Evolutionary conservation across 2,113 vertebrate genomes (phyloP), one percentile per base, ranked within the genome.

Genomic region (Ciconia boyciana): DNA sequence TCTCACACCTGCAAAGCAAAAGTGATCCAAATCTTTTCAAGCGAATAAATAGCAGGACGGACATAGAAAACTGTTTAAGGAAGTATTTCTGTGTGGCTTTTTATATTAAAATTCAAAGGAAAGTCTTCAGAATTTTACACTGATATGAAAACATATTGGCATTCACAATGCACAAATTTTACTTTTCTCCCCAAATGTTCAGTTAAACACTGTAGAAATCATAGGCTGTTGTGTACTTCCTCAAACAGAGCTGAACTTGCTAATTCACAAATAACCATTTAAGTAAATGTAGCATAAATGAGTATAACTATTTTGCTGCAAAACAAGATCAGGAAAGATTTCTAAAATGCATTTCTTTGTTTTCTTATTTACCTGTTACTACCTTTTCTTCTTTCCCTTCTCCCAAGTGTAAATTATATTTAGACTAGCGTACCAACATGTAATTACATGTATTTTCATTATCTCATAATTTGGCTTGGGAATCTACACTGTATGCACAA

Each of bases 371-470:
- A 96, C 96, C 86, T 95, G 90, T 92, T 95, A 84, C 72, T 87
- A 19, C 90, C 81, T 86, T 89, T 71, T 83, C 72, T 87, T 89
- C 72, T 69, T 89, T 71, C 24, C 9, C 17, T 86, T 78, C 72
- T 94, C 89, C 68, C 80, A 84, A 94, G 62, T 60, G 88, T 86
- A 93, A 94, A 91, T 95, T 92, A 87, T 87, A 93, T 92, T 96
- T 96, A 93, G 95, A 89, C 80, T 92, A 91, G 87, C 83, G 82
- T 26, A 89, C 94, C 80, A 94, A 94, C 91, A 89, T 95, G 92
- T 96, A 95, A 96, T 96, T 97, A 96, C 92, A 94, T 83, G 84
- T 96, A 93, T 97, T 94, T 97, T 97, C 97, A 91, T 96, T 95
- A 82, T 91, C 93, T 93, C 1, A 15, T 94, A 89, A 96, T 97